Evolutionary conservation across 2,113 vertebrate species (phyloP).

Genomic region (Nesogale talazaci): DNA sequence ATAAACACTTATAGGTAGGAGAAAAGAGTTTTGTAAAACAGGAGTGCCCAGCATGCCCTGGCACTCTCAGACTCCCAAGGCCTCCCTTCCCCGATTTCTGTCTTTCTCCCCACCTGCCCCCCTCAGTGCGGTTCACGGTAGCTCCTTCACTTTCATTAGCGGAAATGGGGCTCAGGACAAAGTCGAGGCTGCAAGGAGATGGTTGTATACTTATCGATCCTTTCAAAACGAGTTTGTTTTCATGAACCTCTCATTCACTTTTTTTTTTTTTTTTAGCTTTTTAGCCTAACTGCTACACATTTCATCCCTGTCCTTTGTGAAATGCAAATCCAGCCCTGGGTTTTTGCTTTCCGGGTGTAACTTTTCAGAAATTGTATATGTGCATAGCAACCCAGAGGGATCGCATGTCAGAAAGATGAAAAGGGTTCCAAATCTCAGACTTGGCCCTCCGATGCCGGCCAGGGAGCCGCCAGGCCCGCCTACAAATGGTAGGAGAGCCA

Average conservation of each 20-base stretch:
- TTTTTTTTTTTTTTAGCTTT: slow-evolving; percentile 81
- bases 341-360: slow-evolving; percentile 91
- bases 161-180: slow-evolving; percentile 72
- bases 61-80: neutral
- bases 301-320: slow-evolving; percentile 88
- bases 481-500: slow-evolving; percentile 82
- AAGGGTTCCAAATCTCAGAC: slow-evolving; percentile 87
- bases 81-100: slow-evolving; percentile 36
- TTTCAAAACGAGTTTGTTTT: slow-evolving; percentile 85
- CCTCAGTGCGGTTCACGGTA: slow-evolving; percentile 51
- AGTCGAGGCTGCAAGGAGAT: slow-evolving; percentile 81
- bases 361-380: slow-evolving; percentile 93
- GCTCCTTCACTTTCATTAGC: slow-evolving; percentile 77
- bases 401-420: slow-evolving; percentile 88
- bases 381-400: slow-evolving; percentile 88
- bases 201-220: slow-evolving; percentile 85
- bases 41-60: neutral
- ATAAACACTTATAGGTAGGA: slow-evolving; percentile 70
- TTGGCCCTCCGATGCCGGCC: slow-evolving; percentile 79
- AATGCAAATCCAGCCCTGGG: slow-evolving; percentile 88
- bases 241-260: slow-evolving; percentile 86
- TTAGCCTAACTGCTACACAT: slow-evolving; percentile 87
- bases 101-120: too few species aligned
- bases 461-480: slow-evolving; percentile 83
- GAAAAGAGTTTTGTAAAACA: neutral